Evolutionary conservation across 2,797 vertebrate genomes (phyloP), one percentile per base, ranked within the genome.

Genomic region (Bradypodion pumilum): DNA sequence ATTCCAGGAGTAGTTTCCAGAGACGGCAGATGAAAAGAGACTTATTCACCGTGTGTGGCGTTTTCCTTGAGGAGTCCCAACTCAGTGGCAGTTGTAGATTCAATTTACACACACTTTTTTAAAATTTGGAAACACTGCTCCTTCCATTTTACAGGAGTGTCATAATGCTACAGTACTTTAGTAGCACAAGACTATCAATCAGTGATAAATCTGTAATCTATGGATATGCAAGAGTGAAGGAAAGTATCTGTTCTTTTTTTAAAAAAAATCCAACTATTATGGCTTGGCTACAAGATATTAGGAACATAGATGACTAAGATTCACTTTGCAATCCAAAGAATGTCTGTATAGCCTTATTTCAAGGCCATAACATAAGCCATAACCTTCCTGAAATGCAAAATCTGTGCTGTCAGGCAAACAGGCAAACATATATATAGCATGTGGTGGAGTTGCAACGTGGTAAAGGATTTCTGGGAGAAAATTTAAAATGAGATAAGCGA

Each of bases 181-280:
- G 12, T 27, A 3, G 2, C n/a, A 35, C 35, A 49, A 9, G 32
- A 19, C 70, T 74, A 59, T 68, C 29, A 44, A 44, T 49, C 42
- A 73, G 6, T 35, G 19, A 70, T 52, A 70, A 70, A 52, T 21
- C 25, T 19, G 49, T 2, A 9, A 29, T 74, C 59, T 52, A 1
- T 1, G 1, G 12, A 21, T 16, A 1, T 10, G 74, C 37, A 0
- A 52, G 1, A 21, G 27, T 73, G 35, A 42, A 70, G 40, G 12
- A 23, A 37, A 1, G 0, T 1, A 0, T 3, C 8, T 60, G 15
- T 25, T 56, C 56, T 10, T 15, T 0, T 0, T 7, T 1, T 0
- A 10, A 52, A 40, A 75, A 10, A 52, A 40, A 75, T 0, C 5
- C 4, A 74, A 74, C 32, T 8, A 63, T 25, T 0, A 77, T 0